Conservation (phyloP, 2,888 invertebrate species). For the Netelia fuscicornis region DNA sequence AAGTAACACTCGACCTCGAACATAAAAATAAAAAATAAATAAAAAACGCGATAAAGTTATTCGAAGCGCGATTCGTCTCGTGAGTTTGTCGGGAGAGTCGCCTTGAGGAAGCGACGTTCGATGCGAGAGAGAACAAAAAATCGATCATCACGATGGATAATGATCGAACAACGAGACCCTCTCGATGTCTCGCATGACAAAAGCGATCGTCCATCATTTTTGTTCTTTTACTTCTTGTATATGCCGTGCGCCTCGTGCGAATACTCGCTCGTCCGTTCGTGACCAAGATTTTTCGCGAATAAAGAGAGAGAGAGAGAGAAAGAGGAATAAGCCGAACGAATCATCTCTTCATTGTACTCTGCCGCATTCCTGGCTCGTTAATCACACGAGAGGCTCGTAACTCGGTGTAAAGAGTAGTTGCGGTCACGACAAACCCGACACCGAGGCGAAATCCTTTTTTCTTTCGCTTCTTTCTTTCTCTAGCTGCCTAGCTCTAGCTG, state of each 20-base stretch:
- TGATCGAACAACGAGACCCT: neutral
- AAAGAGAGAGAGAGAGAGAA: constrained; percentile 2
- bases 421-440: constrained; percentile 30
- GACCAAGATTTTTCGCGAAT: constrained; percentile 21
- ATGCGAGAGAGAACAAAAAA: neutral
- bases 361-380: constrained; percentile 55
- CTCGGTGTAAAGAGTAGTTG: constrained; percentile 32
- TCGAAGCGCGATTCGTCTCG: neutral
- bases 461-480: neutral
- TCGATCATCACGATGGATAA: constrained; percentile 12
- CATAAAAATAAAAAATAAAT: neutral
- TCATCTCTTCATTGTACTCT: constrained; percentile 35
- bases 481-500: no score
- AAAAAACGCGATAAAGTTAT: neutral
- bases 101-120: neutral
- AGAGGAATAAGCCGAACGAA: constrained; percentile 3
- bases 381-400: constrained; percentile 40
- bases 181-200: neutral
- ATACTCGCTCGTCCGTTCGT: neutral
- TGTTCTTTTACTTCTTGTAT: neutral
- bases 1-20: neutral
- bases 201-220: constrained; percentile 22
- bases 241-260: neutral
- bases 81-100: neutral
- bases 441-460: neutral